phyloP scores from a whole-genome alignment of 2,888 invertebrate species.

The Mythimna loreyi region DNA sequence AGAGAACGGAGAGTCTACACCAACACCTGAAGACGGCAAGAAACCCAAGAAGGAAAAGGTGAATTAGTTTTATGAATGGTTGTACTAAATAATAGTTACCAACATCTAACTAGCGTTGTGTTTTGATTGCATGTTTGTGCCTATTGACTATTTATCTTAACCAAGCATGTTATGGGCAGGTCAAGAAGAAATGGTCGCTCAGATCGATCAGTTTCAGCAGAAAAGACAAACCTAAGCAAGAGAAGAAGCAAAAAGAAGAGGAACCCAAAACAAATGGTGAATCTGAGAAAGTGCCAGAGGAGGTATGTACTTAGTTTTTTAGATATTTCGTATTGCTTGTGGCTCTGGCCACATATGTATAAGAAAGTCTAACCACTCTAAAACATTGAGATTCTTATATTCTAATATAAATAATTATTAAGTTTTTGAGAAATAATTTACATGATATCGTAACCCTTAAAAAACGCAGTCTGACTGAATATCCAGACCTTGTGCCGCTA shows the following conservation, averaged over 20 bases:
- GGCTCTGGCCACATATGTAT: neutral
- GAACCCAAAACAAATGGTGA: slow-evolving; percentile 91
- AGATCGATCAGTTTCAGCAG: slow-evolving; percentile 96
- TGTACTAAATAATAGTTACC: slow-evolving; percentile 29
- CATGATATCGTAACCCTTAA: too few relatives aligned
- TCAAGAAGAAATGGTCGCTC: slow-evolving; percentile 97
- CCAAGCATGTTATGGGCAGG: slow-evolving; percentile 83
- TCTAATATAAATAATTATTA: neutral
- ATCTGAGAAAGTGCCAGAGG: slow-evolving; percentile 92
- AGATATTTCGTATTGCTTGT: neutral
- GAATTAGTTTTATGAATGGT: slow-evolving; percentile 33
- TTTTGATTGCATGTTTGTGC: slow-evolving; percentile 68
- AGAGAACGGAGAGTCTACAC: slow-evolving; percentile 82
- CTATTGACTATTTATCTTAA: slow-evolving; percentile 69
- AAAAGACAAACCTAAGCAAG: slow-evolving; percentile 96
- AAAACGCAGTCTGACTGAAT: neutral
- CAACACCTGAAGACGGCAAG: slow-evolving; percentile 88
- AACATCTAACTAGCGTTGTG: slow-evolving; percentile 50
- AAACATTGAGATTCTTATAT: neutral
- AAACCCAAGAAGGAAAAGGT: slow-evolving; percentile 93
- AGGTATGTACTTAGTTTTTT: slow-evolving; percentile 87
- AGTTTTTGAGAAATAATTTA: neutral
- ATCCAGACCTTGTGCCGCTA: neutral
- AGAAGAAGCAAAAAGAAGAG: slow-evolving; percentile 91
- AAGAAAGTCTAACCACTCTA: neutral